Evolutionary conservation across 2,797 vertebrate species (phyloP).

Genomic region (Emydoidea blandingii): DNA sequence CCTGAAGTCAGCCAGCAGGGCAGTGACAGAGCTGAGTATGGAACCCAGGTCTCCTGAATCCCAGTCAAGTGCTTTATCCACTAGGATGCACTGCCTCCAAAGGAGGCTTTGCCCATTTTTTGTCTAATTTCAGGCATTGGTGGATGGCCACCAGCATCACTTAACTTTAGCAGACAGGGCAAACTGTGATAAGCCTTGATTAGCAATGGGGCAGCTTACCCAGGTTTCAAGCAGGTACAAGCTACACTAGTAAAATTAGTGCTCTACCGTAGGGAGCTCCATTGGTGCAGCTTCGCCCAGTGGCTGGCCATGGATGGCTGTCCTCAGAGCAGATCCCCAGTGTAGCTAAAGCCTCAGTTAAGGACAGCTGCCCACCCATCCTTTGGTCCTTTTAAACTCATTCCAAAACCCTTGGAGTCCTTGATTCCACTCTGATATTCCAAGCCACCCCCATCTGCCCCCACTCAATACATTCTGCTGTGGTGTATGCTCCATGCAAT

Average conservation of each 20-base stretch:
- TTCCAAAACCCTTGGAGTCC: not conserved
- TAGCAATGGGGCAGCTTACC: not conserved
- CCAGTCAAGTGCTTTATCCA: rapidly evolving
- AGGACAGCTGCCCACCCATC: not conserved
- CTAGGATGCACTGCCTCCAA: rapidly evolving
- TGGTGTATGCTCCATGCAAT: not conserved
- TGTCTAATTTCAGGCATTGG: rapidly evolving
- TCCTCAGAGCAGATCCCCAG: not conserved
- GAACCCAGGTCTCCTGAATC: not conserved
- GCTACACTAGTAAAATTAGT: not conserved
- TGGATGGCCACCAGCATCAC: not conserved
- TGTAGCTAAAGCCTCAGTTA: not conserved
- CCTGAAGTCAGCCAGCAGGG: not conserved
- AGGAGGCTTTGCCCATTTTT: not conserved
- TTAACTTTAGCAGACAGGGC: not conserved
- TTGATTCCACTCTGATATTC: not conserved
- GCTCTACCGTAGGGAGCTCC: not conserved
- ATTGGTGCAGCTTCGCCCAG: not conserved
- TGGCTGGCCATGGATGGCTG: not conserved
- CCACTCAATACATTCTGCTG: not conserved
- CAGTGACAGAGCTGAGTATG: not conserved
- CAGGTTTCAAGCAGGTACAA: not conserved
- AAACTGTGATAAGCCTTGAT: rapidly evolving
- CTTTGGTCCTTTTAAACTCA: not conserved
- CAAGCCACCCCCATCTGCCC: not conserved